A percentile compares a stretch with the other conserved stretches of the same genome.
Evolutionary conservation across 2,113 vertebrate species (phyloP).

Genomic region (Paradisaea rubra): DNA sequence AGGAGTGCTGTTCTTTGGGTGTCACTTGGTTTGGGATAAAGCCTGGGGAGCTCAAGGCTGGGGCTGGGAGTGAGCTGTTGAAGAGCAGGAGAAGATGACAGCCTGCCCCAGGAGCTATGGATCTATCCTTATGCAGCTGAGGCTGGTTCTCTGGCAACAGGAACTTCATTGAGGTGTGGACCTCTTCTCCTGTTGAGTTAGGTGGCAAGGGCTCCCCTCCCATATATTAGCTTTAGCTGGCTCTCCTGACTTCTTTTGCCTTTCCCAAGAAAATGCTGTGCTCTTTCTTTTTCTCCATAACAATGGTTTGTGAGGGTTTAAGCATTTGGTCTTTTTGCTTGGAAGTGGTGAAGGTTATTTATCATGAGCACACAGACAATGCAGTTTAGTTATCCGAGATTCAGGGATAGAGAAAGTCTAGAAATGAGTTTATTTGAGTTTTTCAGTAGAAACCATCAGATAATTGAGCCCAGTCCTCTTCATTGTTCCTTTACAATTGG

Average conservation of each 20-base stretch:
- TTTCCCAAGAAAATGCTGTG: not conserved
- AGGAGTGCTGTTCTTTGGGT: not conserved
- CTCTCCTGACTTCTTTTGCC: not conserved
- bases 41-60: not conserved
- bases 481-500: not conserved
- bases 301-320: not conserved
- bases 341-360: conserved; percentile 6
- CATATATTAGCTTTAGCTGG: not conserved
- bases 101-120: not conserved
- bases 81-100: not conserved
- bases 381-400: not conserved
- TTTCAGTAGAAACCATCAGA: not conserved
- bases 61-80: not conserved
- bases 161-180: not conserved
- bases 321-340: not conserved
- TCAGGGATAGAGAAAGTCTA: not conserved
- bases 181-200: not conserved
- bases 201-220: not conserved
- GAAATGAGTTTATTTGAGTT: not conserved
- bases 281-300: not conserved
- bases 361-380: not conserved
- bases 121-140: not conserved
- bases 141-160: not conserved
- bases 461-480: conserved; percentile 27
- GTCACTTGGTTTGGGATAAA: not conserved